Base-by-base conservation (phyloP, 2,888 invertebrate species). In the Zygaena filipendulae region DNA sequence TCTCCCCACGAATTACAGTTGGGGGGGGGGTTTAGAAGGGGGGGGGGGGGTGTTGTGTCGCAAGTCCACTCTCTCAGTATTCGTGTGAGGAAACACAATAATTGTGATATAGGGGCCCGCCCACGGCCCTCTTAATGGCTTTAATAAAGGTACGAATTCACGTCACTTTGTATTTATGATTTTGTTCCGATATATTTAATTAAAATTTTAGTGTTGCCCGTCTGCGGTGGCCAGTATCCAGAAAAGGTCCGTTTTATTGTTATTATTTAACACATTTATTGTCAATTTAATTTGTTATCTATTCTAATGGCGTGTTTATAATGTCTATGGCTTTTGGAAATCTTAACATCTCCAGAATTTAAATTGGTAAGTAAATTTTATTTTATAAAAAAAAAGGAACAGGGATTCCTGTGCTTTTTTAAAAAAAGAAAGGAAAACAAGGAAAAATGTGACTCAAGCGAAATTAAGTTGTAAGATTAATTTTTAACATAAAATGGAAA, bases 101-200 rank as follows among this genome's bases (percentile, higher is more conserved):
- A 66, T 51, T 47, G 59, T 70, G 70, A 72, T 64, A 58, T 66
- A 67, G 57, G 59, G 54, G 45, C 27, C 46, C 42, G 44, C 42
- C 47, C 38, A 38, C 38, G 43, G 59, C 67, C 70, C 64, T 66
- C 56, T 49, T 75, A 77, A 77, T 75, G 70, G 68, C 52, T 69
- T 75, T 77, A 75, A 75, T 75, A 75, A 75, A 77, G 75, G 77
- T 74, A 72, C 62, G 59, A 63, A 58, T 64, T 55, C 58, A 61
- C 56, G 75, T 66, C 68, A 41, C 47, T 40, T 42, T 53, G 52
- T 74, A 67, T 74, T 77, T 72, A 75, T 70, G 70, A 72, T 71
- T 74, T 70, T 72, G 63, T 71, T 72, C 58, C 64, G 59, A 72
- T 71, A 67, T 64, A 71, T 75, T 72, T 74, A 71, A 77, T 75